Evolutionary conservation across 2,888 invertebrate genomes (phyloP).

Genomic region (Pyrrhia umbra): DNA sequence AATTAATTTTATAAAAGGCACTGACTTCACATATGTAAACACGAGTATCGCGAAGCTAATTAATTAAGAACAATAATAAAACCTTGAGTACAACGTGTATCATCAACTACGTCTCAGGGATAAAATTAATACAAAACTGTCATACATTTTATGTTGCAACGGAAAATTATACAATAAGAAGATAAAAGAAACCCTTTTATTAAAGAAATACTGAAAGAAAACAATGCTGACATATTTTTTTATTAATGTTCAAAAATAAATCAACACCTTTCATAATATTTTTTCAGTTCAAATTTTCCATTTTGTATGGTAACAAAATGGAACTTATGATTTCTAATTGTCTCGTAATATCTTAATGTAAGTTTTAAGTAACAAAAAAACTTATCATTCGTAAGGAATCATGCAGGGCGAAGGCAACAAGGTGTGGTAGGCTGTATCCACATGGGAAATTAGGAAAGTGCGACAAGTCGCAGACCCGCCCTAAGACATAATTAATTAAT

Average conservation of each 20-base stretch:
- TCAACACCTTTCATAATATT: no score
- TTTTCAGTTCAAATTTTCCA: neutral
- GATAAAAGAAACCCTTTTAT: no score
- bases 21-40: conserved; percentile 30
- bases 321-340: conserved; percentile 12
- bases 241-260: no score
- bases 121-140: conserved; percentile 21
- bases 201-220: no score
- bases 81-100: conserved; percentile 26
- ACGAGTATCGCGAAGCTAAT: conserved; percentile 34
- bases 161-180: no score
- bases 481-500: conserved; percentile 88
- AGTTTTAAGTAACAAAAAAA: conserved; percentile 42
- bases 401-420: conserved; percentile 71
- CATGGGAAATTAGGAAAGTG: conserved; percentile 87
- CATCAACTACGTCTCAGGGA: conserved; percentile 46
- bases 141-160: conserved; percentile 12
- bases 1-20: conserved; percentile 16
- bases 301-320: neutral
- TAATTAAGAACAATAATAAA: conserved; percentile 51
- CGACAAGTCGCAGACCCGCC: conserved; percentile 77
- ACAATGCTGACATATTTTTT: no score
- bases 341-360: conserved; percentile 32
- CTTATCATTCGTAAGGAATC: conserved; percentile 68
- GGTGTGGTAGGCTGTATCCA: conserved; percentile 81